Conservation (phyloP, 92 coral and sea anemone genomes). For the Epizoanthus rinbou region DNA sequence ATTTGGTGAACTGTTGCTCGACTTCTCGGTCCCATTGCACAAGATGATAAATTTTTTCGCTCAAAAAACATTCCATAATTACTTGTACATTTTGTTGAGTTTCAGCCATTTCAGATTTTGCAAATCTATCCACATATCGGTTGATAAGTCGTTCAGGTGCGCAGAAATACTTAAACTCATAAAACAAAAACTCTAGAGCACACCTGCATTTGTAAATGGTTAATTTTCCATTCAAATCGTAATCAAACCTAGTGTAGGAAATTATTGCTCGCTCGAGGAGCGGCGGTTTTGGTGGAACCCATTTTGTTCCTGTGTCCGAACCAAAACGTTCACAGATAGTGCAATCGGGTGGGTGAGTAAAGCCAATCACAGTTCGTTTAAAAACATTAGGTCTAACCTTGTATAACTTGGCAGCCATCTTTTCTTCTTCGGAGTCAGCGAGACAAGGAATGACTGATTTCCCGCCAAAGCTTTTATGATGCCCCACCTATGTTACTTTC, state of each 20-base stretch:
- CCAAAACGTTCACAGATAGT: slow-evolving; percentile 27
- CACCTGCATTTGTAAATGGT: slow-evolving; percentile 12
- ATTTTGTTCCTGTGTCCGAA: background rate
- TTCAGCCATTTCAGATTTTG: slow-evolving; percentile 39
- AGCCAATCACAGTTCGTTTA: no score
- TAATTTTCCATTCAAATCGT: slow-evolving; percentile 26
- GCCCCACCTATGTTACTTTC: background rate
- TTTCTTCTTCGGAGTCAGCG: no score
- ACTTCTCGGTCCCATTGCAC: no score
- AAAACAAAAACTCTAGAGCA: no score
- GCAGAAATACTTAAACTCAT: no score
- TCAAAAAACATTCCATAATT: slow-evolving; percentile 41
- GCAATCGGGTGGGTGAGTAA: slow-evolving; percentile 21
- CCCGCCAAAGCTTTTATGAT: slow-evolving; percentile 17
- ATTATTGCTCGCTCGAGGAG: background rate
- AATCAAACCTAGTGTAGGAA: slow-evolving; percentile 26
- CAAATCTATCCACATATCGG: slow-evolving; percentile 45
- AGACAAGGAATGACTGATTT: background rate
- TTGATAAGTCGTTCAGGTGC: slow-evolving; percentile 45
- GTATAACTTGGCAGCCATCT: no score
- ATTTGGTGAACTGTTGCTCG: no score
- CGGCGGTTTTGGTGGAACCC: background rate
- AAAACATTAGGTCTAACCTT: no score
- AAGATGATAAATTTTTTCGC: slow-evolving; percentile 45
- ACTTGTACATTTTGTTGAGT: slow-evolving; percentile 40